Conservation (phyloP, 1,140 invertebrate species). For the Dufourea novaeangliae region DNA sequence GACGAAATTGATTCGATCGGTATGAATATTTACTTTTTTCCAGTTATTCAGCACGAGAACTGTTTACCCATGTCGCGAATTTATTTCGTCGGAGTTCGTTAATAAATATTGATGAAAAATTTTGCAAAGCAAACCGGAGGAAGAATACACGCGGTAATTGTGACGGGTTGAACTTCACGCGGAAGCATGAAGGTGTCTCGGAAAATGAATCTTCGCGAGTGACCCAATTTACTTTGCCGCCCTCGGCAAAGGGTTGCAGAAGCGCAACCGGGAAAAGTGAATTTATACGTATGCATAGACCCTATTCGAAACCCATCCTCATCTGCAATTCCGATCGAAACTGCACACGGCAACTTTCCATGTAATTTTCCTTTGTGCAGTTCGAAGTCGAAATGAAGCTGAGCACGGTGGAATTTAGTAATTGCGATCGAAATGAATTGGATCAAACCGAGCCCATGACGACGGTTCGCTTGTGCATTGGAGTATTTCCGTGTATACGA, state of each 20-base stretch:
- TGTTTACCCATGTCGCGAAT: no score
- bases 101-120: no score
- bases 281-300: slow-evolving; percentile 39
- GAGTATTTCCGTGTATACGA: slow-evolving; percentile 1
- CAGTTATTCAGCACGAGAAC: no score
- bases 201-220: slow-evolving; percentile 29
- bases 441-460: not conserved
- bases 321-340: slow-evolving; percentile 47
- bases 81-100: no score
- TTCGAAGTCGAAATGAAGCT: slow-evolving; percentile 33
- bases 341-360: slow-evolving; percentile 40
- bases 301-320: slow-evolving; percentile 9
- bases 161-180: not conserved
- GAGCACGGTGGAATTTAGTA: slow-evolving; percentile 40
- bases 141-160: slow-evolving; percentile 4
- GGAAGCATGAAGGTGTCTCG: not conserved
- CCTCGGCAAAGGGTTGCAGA: not conserved
- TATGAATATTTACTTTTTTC: no score
- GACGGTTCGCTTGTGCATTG: not conserved
- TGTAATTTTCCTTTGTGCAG: slow-evolving; percentile 49
- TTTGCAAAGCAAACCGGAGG: no score
- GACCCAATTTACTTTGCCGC: slow-evolving; percentile 36
- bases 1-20: no score
- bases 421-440: slow-evolving; percentile 44
- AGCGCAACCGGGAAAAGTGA: slow-evolving; percentile 36